Conservation (phyloP, 2,113 vertebrate species). For the Stigmatopora nigra region DNA sequence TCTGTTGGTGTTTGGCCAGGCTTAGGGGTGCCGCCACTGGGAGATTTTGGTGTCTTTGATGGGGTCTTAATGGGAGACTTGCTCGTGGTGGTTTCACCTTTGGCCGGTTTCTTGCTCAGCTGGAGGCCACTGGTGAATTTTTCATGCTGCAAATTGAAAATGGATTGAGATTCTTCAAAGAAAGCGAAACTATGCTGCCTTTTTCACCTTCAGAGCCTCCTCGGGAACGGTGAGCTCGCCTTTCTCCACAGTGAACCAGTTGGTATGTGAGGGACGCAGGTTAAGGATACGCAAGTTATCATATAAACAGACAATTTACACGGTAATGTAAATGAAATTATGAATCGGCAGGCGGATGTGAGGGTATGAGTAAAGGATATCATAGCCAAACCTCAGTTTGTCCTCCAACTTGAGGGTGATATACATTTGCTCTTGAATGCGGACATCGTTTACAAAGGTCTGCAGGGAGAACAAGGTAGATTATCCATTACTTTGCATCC, state of each 20-base stretch:
- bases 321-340: background rate
- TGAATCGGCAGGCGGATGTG: background rate
- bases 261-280: constrained; percentile 81
- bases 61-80: constrained; percentile 56
- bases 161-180: background rate
- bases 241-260: constrained; percentile 92
- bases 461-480: constrained; percentile 49
- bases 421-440: constrained; percentile 96
- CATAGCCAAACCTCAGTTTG: constrained; percentile 97
- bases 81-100: constrained; percentile 64
- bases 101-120: constrained; percentile 81
- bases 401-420: constrained; percentile 95
- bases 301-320: background rate
- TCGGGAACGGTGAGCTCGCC: constrained; percentile 95
- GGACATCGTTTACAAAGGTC: constrained; percentile 97
- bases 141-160: constrained; percentile 78
- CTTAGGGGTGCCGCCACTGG: constrained; percentile 54
- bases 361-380: constrained; percentile 81
- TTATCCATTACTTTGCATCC: background rate
- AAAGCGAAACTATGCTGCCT: background rate
- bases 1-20: constrained; percentile 63
- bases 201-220: constrained; percentile 91
- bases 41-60: constrained; percentile 72
- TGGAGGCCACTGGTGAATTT: constrained; percentile 97
- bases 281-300: constrained; percentile 64